Evolutionary conservation across 2,113 vertebrate species (phyloP).

Genomic region (Neogobius melanostomus): DNA sequence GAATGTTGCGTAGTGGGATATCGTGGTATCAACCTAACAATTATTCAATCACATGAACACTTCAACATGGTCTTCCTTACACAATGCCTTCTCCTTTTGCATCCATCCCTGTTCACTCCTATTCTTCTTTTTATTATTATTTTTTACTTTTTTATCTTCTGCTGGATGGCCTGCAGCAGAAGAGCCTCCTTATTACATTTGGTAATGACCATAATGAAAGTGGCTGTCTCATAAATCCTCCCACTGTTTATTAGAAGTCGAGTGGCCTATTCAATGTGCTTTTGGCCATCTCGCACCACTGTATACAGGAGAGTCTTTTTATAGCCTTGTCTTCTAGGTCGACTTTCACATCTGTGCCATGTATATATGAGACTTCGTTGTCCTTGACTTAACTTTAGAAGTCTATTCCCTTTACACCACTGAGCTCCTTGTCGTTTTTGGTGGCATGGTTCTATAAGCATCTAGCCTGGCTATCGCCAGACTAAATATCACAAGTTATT

Average conservation of each 20-base stretch:
- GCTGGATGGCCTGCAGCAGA: constrained; percentile 6
- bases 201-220: constrained; percentile 47
- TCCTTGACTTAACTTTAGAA: background rate
- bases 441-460: background rate
- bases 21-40: constrained; percentile 21
- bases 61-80: constrained; percentile 14
- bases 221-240: constrained; percentile 40
- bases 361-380: constrained; percentile 3
- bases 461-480: too few relatives aligned
- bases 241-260: constrained; percentile 29
- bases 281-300: constrained; percentile 14
- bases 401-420: background rate
- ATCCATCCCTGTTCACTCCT: background rate
- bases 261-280: constrained; percentile 26
- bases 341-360: constrained; percentile 2
- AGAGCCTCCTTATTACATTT: constrained; percentile 33
- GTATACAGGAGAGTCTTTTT: constrained; percentile 22
- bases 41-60: constrained; percentile 10
- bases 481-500: too few relatives aligned
- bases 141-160: constrained; percentile 36
- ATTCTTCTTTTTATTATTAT: constrained; percentile 11
- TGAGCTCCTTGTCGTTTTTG: background rate
- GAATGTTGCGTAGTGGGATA: constrained; percentile 28
- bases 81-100: background rate
- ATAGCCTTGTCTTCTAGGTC: constrained; percentile 11